Evolutionary conservation across 2,113 vertebrate species (phyloP), one percentile per base, ranked within the genome.

Genomic region (Saccopteryx bilineata): DNA sequence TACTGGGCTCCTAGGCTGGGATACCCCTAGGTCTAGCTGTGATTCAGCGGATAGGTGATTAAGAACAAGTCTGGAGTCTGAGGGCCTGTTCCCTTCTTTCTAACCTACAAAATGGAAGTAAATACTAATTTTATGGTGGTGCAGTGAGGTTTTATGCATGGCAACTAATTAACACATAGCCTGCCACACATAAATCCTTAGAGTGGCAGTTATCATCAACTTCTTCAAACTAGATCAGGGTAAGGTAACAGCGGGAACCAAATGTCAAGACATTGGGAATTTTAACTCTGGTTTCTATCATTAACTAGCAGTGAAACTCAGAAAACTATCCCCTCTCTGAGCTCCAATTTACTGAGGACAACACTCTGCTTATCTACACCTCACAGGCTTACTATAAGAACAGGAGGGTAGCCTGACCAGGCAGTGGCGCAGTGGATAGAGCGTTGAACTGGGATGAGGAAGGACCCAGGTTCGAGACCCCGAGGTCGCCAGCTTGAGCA

Each of bases 61-160:
- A 88, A 89, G 15, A 28, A 78, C 71, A 83, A 86, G 65, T 8
- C 28, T 58, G 26, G 31, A 48, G 26, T 61, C 12, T 31, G n/a
- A 63, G 48, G 14, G 18, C 11, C 11, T 17, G 24, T 23, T 58
- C 26, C 50, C 61, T 21, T 11, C 82, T 93, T 39, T 74, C 61
- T 92, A 66, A 81, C 65, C 81, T 69, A 76, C 75, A 85, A 91
- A 96, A 88, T 48, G 39, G 71, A 72, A 90, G 66, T 48, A 65
- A 84, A 91, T 75, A 60, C 86, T 88, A 76, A 74, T 90, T 96
- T 95, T 92, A 94, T 80, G 78, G 90, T 90, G 79, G 54, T 78
- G 46, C 71, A 58, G 7, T 85, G 72, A 58, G 81, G 76, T 90
- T 97, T 96, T 82, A 97, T 48, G 63, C 72, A 82, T 60, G 72